Evolutionary conservation across 2,113 vertebrate species (phyloP).

Genomic region (Bos javanicus): DNA sequence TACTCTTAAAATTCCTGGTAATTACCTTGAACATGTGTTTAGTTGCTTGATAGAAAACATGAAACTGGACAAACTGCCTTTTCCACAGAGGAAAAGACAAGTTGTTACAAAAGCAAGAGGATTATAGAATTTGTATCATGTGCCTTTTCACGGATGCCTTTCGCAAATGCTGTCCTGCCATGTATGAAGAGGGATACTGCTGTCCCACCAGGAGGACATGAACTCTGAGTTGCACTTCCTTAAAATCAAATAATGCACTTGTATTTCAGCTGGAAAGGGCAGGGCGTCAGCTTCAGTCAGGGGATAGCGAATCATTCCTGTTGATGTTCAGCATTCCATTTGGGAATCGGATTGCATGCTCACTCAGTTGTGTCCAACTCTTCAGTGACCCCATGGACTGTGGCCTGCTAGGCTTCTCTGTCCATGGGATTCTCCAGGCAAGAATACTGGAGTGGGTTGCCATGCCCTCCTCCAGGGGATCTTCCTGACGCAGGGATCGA

Average conservation of each 20-base stretch:
- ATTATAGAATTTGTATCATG: neutral
- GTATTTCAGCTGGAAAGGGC: neutral
- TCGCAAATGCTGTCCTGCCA: neutral
- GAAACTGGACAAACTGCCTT: constrained; percentile 5
- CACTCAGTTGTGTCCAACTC: neutral
- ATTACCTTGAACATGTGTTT: constrained; percentile 13
- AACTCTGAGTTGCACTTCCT: neutral
- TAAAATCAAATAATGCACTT: neutral
- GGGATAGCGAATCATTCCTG: neutral
- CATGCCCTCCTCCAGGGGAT: neutral
- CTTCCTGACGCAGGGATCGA: neutral
- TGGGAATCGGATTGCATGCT: neutral
- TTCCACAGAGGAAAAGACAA: neutral
- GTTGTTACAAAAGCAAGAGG: neutral
- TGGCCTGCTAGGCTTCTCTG: neutral
- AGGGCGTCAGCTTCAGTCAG: neutral
- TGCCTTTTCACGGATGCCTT: neutral
- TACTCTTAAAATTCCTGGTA: neutral
- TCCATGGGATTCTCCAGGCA: neutral
- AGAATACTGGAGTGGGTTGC: neutral
- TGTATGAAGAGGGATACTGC: neutral
- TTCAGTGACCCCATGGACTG: neutral
- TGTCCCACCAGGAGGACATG: neutral
- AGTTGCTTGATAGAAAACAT: constrained; percentile 31
- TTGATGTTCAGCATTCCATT: neutral